Percentiles rank a stretch among this genome's conserved stretches.
phyloP scores from a whole-genome alignment of 2,888 invertebrate species.

The Diarsia dahlii region DNA sequence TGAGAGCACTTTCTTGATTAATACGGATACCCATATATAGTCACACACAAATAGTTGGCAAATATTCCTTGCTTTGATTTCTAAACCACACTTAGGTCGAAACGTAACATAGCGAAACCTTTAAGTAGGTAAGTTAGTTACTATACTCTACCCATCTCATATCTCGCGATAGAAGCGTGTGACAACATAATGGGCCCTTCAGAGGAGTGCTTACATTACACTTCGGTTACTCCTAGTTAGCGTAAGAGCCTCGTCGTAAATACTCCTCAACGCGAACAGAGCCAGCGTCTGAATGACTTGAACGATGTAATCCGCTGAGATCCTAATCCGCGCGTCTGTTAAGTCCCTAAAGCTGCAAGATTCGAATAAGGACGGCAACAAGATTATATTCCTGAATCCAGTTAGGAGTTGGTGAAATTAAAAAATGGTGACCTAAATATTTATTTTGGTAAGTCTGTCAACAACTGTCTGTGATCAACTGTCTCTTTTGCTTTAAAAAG shows the following conservation, averaged over 20 bases:
- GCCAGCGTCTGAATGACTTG: conserved; percentile 30
- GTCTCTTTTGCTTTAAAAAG: not conserved
- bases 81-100: not conserved
- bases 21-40: too few species aligned
- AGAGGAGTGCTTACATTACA: conserved; percentile 45
- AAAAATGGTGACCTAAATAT: not conserved
- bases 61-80: not conserved
- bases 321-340: conserved; percentile 49
- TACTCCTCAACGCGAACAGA: conserved; percentile 32
- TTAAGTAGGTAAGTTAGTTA: not conserved
- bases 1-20: not conserved
- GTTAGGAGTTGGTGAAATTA: conserved; percentile 21
- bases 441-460: not conserved
- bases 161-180: conserved; percentile 44
- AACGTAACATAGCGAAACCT: not conserved
- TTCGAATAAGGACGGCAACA: conserved; percentile 36
- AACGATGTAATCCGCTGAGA: conserved; percentile 47
- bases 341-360: conserved; percentile 37
- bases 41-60: not conserved
- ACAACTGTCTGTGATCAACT: not conserved
- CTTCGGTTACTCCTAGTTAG: conserved; percentile 36
- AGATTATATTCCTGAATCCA: conserved; percentile 45
- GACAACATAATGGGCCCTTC: conserved; percentile 49
- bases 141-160: conserved; percentile 1
- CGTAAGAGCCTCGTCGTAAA: conserved; percentile 39